Base-by-base conservation (phyloP, 2,113 vertebrate genomes). In the Pogona vitticeps region DNA sequence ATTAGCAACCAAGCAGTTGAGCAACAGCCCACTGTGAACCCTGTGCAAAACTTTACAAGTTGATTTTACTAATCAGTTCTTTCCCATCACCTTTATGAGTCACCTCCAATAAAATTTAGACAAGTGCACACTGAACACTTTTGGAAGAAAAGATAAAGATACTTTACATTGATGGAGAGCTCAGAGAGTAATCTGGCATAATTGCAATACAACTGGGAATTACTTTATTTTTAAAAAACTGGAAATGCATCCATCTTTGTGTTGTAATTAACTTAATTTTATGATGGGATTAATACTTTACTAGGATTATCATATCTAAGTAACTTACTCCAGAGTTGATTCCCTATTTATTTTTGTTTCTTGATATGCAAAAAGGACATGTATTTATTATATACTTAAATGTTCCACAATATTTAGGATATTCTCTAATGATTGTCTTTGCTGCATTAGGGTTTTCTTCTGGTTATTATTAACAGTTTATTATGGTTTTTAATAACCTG, bases 1-100 rank as follows among this genome's bases (percentile, higher is more conserved):
- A 95, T 95, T 94, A 95, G 88, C 83, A 75, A 91, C 88, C 84
- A 94, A 86, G 88, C 91, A 92, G 91, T 91, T 94, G 92, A 93
- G 88, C 90, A 93, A 91, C 90, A 89, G 46, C 85, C 88, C 90
- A 71, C 71, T 89, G 84, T 88, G 90, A 82, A 84, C 90, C 87
- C 79, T 89, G 87, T 90, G 89, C 86, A 46, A 91, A 87, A 92
- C 75, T 91, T 91, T 93, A 94, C 91, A 84, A 89, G 86, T 89
- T 94, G 93, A 92, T 92, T 92, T 90, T 90, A 81, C 91, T 94
- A 93, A 94, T 94, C 90, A 84, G 82, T 92, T 92, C 89, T 89
- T 93, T 92, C 92, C 94, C 90, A 88, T 80, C 87, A 89, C 86
- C 88, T 93, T 94, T 93, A 91, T 94, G 90, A 93, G 88, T 80